Evolutionary conservation across 1,140 invertebrate species (phyloP).

Genomic region (Drosophila azteca): DNA sequence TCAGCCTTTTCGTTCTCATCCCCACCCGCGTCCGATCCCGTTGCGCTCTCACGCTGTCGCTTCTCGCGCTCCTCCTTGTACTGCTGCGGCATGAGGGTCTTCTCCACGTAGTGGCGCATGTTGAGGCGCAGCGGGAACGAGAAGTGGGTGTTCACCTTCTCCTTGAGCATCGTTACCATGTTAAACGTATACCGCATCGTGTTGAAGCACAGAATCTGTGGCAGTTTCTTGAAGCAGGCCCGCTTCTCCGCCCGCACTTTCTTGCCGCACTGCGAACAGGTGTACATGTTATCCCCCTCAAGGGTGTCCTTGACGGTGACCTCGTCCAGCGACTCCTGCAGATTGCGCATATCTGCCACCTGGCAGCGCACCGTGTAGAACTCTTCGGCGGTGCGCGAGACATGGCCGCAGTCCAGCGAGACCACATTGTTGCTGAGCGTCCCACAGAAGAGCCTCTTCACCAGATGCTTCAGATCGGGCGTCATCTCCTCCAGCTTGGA

Average conservation of each 20-base stretch:
- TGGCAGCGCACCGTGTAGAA: slow-evolving; percentile 98
- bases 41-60: slow-evolving; percentile 36
- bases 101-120: slow-evolving; percentile 97
- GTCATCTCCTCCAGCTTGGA: slow-evolving; percentile 98
- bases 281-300: slow-evolving; percentile 99
- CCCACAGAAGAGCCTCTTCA: slow-evolving; percentile 96
- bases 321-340: slow-evolving; percentile 97
- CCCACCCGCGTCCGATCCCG: slow-evolving; percentile 21
- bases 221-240: slow-evolving; percentile 97
- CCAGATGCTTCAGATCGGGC: slow-evolving; percentile 93
- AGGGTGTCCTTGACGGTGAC: slow-evolving; percentile 98
- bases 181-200: slow-evolving; percentile 99
- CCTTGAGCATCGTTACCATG: slow-evolving; percentile 98
- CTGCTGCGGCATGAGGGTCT: slow-evolving; percentile 95
- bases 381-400: slow-evolving; percentile 96
- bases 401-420: slow-evolving; percentile 96
- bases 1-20: slow-evolving; percentile 68
- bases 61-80: slow-evolving; percentile 86
- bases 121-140: slow-evolving; percentile 97
- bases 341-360: slow-evolving; percentile 97
- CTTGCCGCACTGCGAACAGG: slow-evolving; percentile 96
- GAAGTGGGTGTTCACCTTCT: slow-evolving; percentile 98
- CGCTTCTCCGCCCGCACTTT: slow-evolving; percentile 97
- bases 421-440: slow-evolving; percentile 97
- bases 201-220: slow-evolving; percentile 97